Conservation (phyloP, 2,797 vertebrate species). For the Stomatorhinus walkeri region DNA sequence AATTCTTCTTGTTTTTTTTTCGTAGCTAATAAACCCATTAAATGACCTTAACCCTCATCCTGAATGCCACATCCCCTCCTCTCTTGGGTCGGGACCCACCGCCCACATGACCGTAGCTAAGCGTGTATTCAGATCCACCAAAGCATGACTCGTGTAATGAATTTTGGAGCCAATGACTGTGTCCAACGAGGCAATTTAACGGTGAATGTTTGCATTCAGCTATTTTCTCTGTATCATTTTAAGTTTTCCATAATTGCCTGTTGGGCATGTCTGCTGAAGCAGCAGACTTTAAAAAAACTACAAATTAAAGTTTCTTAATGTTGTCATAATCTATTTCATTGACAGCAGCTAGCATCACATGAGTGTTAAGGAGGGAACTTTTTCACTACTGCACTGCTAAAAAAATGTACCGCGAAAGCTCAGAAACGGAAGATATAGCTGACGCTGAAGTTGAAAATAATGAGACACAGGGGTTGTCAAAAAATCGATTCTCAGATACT, state of each 20-base stretch:
- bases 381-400: too few relatives aligned
- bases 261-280: not conserved
- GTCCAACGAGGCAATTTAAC: not conserved
- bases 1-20: not conserved
- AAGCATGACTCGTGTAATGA: not conserved
- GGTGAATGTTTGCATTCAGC: not conserved
- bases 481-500: too few relatives aligned
- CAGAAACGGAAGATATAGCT: too few relatives aligned
- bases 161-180: not conserved
- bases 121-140: not conserved
- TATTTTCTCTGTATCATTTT: not conserved
- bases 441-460: too few relatives aligned
- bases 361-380: not conserved
- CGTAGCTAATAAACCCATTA: not conserved
- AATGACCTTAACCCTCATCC: not conserved
- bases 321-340: not conserved
- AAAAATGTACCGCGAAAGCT: too few relatives aligned
- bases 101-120: not conserved
- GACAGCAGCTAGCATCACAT: not conserved
- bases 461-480: too few relatives aligned
- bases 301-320: not conserved
- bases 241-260: not conserved
- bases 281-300: not conserved
- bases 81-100: not conserved
- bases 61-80: not conserved